Evolutionary conservation across 2,113 vertebrate genomes (phyloP).

Genomic region (Apteryx owenii): DNA sequence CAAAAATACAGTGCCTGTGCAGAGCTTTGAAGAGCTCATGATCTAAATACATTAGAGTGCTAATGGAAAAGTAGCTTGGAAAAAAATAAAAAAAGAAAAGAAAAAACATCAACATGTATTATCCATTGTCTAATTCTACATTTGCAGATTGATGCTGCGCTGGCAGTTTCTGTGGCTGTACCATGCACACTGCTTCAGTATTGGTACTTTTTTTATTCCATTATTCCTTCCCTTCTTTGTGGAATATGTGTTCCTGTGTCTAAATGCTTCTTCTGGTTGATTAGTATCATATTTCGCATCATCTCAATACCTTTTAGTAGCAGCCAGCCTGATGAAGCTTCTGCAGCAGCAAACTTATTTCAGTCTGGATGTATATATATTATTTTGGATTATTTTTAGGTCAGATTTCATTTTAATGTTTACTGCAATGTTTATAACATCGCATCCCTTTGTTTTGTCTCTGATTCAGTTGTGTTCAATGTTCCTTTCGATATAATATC

Average conservation of each 20-base stretch:
- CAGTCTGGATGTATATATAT: not conserved
- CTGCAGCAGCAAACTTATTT: not conserved
- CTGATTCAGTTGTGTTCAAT: not conserved
- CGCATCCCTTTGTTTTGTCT: not conserved
- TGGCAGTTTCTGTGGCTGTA: not conserved
- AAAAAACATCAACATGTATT: not conserved
- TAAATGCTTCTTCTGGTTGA: not conserved
- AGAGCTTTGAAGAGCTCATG: not conserved
- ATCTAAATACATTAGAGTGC: not conserved
- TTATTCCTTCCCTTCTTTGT: not conserved
- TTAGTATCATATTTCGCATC: not conserved
- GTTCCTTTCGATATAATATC: not conserved
- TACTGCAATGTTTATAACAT: not conserved
- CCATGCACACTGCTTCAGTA: not conserved
- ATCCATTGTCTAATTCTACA: not conserved
- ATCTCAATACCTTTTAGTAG: not conserved
- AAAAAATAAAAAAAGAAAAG: not conserved
- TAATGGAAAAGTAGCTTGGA: not conserved
- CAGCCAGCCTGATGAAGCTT: not conserved
- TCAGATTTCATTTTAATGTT: not conserved
- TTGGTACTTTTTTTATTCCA: not conserved
- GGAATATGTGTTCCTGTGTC: not conserved
- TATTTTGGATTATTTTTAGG: not conserved
- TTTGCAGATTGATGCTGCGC: not conserved
- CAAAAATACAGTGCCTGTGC: not conserved